A percentile compares a stretch with the other conserved stretches of the same genome.
These are phyloP conservation scores for Ailuropoda melanoleuca DNA, from an alignment of 2,113 vertebrate genomes.

Conservation along the genomic window DNA sequence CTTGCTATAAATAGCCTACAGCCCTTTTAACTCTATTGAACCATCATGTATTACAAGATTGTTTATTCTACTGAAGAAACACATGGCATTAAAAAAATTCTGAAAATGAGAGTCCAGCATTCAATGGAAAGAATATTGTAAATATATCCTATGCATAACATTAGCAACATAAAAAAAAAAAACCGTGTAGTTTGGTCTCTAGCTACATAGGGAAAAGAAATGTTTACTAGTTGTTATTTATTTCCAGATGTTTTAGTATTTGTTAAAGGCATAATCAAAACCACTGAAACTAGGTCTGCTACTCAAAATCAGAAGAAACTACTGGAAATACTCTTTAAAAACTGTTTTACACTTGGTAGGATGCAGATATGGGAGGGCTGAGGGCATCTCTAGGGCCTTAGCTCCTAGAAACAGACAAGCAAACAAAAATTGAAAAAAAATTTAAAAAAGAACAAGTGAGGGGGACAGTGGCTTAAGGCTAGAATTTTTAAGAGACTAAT, in stretches of 20 bases:
- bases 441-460: background rate
- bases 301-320: slow-evolving; percentile 17
- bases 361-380: background rate
- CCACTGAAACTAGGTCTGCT: background rate
- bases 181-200: background rate
- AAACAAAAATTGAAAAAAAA: background rate
- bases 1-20: slow-evolving; percentile 67
- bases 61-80: slow-evolving; percentile 63
- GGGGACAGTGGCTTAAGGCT: background rate
- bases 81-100: slow-evolving; percentile 38
- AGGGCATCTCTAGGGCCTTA: background rate
- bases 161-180: slow-evolving; percentile 18
- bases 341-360: background rate
- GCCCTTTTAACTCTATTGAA: slow-evolving; percentile 52
- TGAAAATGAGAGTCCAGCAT: slow-evolving; percentile 8
- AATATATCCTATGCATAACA: background rate
- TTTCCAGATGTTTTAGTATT: background rate
- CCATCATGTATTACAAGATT: slow-evolving; percentile 56
- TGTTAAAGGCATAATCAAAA: slow-evolving; percentile 48
- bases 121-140: slow-evolving; percentile 43
- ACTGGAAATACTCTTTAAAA: background rate
- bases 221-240: background rate
- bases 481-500: background rate
- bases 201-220: background rate
- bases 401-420: background rate